Conservation (phyloP, 1,140 invertebrate genomes). For the Hylaeus anthracinus region DNA sequence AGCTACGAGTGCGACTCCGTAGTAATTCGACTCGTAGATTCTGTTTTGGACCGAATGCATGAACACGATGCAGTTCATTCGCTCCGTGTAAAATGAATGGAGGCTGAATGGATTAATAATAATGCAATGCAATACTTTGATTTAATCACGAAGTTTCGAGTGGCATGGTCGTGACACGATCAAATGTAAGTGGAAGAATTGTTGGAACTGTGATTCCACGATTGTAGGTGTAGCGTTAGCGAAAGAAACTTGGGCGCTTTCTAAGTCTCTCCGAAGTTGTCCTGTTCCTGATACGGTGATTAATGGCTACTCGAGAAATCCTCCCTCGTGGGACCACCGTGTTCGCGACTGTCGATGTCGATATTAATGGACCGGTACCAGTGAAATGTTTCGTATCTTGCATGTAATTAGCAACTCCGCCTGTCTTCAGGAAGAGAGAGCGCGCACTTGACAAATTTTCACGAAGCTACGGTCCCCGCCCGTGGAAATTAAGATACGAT, state of each 20-base stretch:
- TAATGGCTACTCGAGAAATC: constrained; percentile 56
- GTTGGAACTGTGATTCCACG: neutral
- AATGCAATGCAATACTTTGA: neutral
- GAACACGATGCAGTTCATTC: too few species aligned
- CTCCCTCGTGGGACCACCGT: constrained; percentile 51
- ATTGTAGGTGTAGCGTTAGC: constrained; percentile 7
- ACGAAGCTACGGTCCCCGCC: constrained; percentile 22
- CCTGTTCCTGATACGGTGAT: constrained; percentile 48
- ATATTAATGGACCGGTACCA: constrained; percentile 56
- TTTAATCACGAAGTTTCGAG: neutral
- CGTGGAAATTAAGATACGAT: constrained; percentile 19
- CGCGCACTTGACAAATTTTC: constrained; percentile 53
- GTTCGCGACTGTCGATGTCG: constrained; percentile 54
- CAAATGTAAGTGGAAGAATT: neutral
- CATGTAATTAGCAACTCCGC: constrained; percentile 46
- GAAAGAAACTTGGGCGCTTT: constrained; percentile 41
- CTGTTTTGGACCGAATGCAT: too few species aligned
- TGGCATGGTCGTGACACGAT: neutral
- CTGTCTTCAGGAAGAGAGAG: constrained; percentile 36
- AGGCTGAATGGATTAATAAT: too few species aligned
- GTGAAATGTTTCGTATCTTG: constrained; percentile 54
- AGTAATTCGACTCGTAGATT: too few species aligned
- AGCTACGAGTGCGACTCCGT: too few species aligned
- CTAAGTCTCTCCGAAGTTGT: constrained; percentile 38
- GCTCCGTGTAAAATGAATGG: too few species aligned